Evolutionary conservation across 1,140 invertebrate species (phyloP).

Genomic region (Drosophila lini): DNA sequence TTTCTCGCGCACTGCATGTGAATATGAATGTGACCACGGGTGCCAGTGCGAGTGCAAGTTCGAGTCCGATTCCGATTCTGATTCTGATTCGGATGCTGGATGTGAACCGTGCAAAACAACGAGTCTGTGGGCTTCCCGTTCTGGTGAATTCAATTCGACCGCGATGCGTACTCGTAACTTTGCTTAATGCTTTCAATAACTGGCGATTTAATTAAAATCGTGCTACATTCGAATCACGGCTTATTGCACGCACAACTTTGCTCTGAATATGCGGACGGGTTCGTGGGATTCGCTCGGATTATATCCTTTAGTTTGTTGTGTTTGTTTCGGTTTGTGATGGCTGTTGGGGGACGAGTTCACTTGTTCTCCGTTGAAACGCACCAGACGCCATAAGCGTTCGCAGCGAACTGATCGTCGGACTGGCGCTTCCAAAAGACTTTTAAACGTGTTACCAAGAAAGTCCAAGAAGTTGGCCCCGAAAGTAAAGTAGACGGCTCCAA

Average conservation of each 20-base stretch:
- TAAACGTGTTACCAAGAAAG: conserved; percentile 81
- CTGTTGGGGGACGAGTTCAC: conserved; percentile 26
- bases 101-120: conserved; percentile 23
- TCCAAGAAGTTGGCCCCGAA: conserved; percentile 75
- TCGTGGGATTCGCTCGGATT: conserved; percentile 9
- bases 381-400: conserved; percentile 77
- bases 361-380: conserved; percentile 68
- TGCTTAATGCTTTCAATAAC: conserved; percentile 32
- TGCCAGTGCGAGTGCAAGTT: background rate
- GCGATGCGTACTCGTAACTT: conserved; percentile 31
- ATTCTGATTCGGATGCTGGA: conserved; percentile 10
- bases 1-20: conserved; percentile 42
- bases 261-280: conserved; percentile 12
- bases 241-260: conserved; percentile 47
- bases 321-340: conserved; percentile 15
- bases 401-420: conserved; percentile 71
- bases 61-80: conserved; percentile 1
- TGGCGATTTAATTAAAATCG: conserved; percentile 47
- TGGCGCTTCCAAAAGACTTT: conserved; percentile 80
- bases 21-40: conserved; percentile 12
- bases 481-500: conserved; percentile 70
- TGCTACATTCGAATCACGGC: conserved; percentile 46
- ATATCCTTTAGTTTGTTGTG: conserved; percentile 28
- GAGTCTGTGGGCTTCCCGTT: conserved; percentile 15
- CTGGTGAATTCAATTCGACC: conserved; percentile 41